Percentiles rank a stretch among this genome's conserved stretches.
Evolutionary conservation across 2,797 vertebrate species (phyloP).

Genomic region (Argyrosomus regius): DNA sequence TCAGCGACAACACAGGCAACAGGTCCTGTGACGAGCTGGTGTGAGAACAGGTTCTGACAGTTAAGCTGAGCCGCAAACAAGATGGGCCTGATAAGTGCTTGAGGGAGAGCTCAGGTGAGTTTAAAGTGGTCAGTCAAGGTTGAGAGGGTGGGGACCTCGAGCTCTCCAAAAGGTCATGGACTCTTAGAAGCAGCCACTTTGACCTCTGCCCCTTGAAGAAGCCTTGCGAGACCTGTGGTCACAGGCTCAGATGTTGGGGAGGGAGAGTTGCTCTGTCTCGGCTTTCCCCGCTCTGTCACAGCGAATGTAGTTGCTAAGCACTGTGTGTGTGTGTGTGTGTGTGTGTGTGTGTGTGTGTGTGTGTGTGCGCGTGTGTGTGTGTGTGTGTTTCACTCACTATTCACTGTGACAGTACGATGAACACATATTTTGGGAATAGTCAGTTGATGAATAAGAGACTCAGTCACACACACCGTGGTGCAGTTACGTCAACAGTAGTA

Average conservation of each 20-base stretch:
- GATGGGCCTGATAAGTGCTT: constrained; percentile 64
- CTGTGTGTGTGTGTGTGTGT: constrained; percentile 19
- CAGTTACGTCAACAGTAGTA: constrained; percentile 58
- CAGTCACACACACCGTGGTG: constrained; percentile 35
- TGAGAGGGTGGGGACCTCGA: constrained; percentile 45
- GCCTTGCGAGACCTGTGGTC: constrained; percentile 35
- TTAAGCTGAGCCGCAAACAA: constrained; percentile 61
- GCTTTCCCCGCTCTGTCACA: constrained; percentile 27
- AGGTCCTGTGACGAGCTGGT: constrained; percentile 51
- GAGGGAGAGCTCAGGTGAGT: constrained; percentile 60
- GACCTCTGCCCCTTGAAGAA: constrained; percentile 61
- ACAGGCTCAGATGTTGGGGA: constrained; percentile 39
- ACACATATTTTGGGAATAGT: constrained; percentile 58
- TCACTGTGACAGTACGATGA: constrained; percentile 46
- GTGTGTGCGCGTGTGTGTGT: constrained; percentile 30
- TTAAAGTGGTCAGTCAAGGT: constrained; percentile 79
- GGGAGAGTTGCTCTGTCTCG: constrained; percentile 27
- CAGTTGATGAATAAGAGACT: constrained; percentile 64
- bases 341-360: constrained; percentile 33
- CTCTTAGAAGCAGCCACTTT: constrained; percentile 49
- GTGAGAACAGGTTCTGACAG: constrained; percentile 76
- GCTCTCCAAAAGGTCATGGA: constrained; percentile 51
- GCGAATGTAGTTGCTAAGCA: constrained; percentile 46
- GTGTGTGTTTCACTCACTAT: constrained; percentile 35
- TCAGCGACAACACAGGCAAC: constrained; percentile 38